These are phyloP conservation scores for Enchytraeus crypticus DNA, from an alignment of 2,888 invertebrate species.

Conservation along the genomic window DNA sequence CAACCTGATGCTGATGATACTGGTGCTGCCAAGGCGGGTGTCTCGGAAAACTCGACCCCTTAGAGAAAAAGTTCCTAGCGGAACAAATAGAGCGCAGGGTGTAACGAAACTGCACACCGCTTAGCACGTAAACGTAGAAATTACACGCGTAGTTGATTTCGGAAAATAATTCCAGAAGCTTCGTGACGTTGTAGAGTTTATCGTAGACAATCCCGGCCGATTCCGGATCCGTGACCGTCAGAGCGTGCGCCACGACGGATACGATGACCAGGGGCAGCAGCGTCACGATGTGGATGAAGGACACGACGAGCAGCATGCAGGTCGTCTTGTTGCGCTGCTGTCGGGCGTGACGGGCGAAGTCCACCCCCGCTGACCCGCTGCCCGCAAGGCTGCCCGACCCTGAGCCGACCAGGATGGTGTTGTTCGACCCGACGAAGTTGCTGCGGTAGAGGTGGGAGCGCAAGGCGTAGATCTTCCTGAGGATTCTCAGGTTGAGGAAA, in stretches of 20 bases:
- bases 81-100: slow-evolving; percentile 30
- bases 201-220: slow-evolving; percentile 19
- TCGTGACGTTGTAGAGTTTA: slow-evolving; percentile 25
- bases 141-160: slow-evolving; percentile 35
- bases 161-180: slow-evolving; percentile 32
- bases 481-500: slow-evolving; percentile 34
- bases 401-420: neutral
- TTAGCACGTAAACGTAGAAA: slow-evolving; percentile 39
- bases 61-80: slow-evolving; percentile 7
- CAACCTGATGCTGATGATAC: slow-evolving; percentile 15
- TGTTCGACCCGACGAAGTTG: neutral
- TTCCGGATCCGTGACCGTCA: slow-evolving; percentile 17
- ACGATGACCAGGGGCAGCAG: slow-evolving; percentile 33
- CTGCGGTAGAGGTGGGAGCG: slow-evolving; percentile 10
- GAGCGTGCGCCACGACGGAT: slow-evolving; percentile 30
- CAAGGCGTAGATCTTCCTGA: slow-evolving; percentile 32
- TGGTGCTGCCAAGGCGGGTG: too few relatives aligned
- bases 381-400: neutral
- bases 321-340: slow-evolving; percentile 30
- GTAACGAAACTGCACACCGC: slow-evolving; percentile 33
- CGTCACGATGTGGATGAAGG: slow-evolving; percentile 34
- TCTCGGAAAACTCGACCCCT: too few relatives aligned
- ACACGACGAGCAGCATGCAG: slow-evolving; percentile 35
- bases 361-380: too few relatives aligned
- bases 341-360: neutral